Evolutionary conservation across 2,888 invertebrate genomes (phyloP).

Genomic region (Andrena flavipes): DNA sequence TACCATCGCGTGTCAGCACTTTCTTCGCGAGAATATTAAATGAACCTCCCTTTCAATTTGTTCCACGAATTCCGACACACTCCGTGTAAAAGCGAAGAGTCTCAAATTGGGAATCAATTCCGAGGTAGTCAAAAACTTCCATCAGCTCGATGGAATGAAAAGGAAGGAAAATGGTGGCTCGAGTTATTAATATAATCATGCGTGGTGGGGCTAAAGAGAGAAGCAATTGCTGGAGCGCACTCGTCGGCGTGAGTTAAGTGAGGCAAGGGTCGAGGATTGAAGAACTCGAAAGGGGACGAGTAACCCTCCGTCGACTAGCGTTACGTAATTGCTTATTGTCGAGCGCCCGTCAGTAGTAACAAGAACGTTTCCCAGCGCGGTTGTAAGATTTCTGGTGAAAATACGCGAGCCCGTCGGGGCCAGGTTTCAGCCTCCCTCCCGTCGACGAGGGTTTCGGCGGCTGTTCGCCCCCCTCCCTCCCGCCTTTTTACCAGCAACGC

Average conservation of each 20-base stretch:
- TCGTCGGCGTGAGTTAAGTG: constrained; percentile 36
- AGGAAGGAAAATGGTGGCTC: too few species aligned
- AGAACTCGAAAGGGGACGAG: constrained; percentile 42
- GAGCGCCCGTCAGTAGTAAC: constrained; percentile 40
- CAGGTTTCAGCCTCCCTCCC: constrained; percentile 22
- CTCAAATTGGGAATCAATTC: too few species aligned
- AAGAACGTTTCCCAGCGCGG: constrained; percentile 53
- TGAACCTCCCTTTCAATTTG: too few species aligned
- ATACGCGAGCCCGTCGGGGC: constrained; percentile 59
- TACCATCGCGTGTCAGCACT: too few species aligned
- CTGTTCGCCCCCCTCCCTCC: constrained; percentile 40
- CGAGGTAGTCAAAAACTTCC: too few species aligned
- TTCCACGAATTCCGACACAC: too few species aligned
- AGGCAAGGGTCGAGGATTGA: constrained; percentile 22
- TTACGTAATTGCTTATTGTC: constrained; percentile 70
- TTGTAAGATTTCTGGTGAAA: constrained; percentile 68
- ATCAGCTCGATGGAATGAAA: too few species aligned
- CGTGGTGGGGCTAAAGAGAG: background rate
- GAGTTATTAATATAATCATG: too few species aligned
- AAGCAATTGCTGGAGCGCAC: background rate
- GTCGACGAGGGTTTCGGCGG: constrained; percentile 45
- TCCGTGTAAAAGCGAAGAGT: too few species aligned
- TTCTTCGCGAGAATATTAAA: too few species aligned
- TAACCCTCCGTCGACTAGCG: constrained; percentile 51
- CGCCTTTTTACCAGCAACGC: constrained; percentile 38